Base-by-base conservation (phyloP, 2,113 vertebrate species). In the Corapipo altera region DNA sequence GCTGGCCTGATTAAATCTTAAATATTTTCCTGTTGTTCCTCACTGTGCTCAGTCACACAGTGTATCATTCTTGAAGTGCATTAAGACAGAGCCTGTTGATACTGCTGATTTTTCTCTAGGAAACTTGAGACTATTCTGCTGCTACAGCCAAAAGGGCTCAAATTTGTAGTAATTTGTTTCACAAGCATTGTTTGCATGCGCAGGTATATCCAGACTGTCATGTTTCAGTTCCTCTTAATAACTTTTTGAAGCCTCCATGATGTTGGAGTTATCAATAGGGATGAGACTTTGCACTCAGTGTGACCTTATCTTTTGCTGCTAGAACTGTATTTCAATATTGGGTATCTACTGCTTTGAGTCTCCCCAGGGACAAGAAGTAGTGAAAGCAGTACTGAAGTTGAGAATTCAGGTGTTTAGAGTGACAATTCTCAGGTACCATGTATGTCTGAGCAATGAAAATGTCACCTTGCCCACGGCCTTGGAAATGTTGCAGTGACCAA, bases 391-490 rank as follows among this genome's bases (percentile, higher is more conserved):
- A 15, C n/a, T 59, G 28, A 65, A 81, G 10, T 0, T 75, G 32
- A 69, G 44, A 78, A 65, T 27, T 12, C 4, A 21, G 23, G 17
- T 44, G 10, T 55, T 76, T 22, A 16, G 43, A 55, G 33, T 9
- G 48, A 16, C 26, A 81, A 3, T 46, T 80, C 7, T 15, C 13
- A 24, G 27, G 33, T 65, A 37, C 3, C 6, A 2, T 0, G 0
- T 24, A 5, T 54, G 6, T 76, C 28, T 83, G 7, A n/a, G 27
- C 32, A 21, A 19, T 49, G 26, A 24, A 65, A 82, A 14, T 17
- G 8, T 23, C 0, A 0, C 44, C 24, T 67, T 78, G 44, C 9
- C 23, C 23, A 6, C 12, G 23, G 52, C 22, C 14, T 77, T 44
- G 22, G 37, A 35, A 67, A 32, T 15, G 12, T 4, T 64, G 14